Base-by-base conservation (phyloP, 2,888 invertebrate species). In the Norana najaformis region DNA sequence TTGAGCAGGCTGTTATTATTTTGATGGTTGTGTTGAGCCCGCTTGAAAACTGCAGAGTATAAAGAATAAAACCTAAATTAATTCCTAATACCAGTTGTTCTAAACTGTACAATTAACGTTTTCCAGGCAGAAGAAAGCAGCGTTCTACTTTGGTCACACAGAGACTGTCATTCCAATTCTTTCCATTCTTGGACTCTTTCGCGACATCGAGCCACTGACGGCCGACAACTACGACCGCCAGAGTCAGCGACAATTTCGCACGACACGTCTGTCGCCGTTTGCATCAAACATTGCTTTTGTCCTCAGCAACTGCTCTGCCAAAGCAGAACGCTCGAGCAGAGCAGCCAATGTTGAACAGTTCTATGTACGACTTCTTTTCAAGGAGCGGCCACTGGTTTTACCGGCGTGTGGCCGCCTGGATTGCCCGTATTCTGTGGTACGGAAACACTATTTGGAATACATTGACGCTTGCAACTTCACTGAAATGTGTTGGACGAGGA, bases 251-350 rank as follows among this genome's bases (percentile, higher is more conserved):
- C 91, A 92, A 90, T 95, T 95, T 93, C 93, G 93, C n/a, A 93
- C 95, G 36, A 94, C 94, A 88, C 90, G 92, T 23, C 94, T 95
- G 47, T 91, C 93, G 39, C 95, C 95, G 1, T 95, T 95, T 91
- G 93, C 94, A 36, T 93, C 94, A 39, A 95, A 95, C 92, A 88
- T 95, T 23, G 94, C 93, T 18, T 91, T 95, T 53, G 93, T 95
- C 14, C 92, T 95, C 47, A 94, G 94, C 91, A 93, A 94, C 82
- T 95, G 95, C 93, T 92, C 92, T 23, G n/a, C n/a, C 30, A 36
- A 30, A 30, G 14, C 37, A 16, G 83, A 38, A 18, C 83, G 23
- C 88, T 35, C 89, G 8, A n/a, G 35, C 36, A 34, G 41, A 36
- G 35, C 36, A 36, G 69, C 89, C 20, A 23, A 34, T 82, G 36